Evolutionary conservation across 2,888 invertebrate species (phyloP), one percentile per base, ranked within the genome.

Genomic region (Cheilosia vulpina): DNA sequence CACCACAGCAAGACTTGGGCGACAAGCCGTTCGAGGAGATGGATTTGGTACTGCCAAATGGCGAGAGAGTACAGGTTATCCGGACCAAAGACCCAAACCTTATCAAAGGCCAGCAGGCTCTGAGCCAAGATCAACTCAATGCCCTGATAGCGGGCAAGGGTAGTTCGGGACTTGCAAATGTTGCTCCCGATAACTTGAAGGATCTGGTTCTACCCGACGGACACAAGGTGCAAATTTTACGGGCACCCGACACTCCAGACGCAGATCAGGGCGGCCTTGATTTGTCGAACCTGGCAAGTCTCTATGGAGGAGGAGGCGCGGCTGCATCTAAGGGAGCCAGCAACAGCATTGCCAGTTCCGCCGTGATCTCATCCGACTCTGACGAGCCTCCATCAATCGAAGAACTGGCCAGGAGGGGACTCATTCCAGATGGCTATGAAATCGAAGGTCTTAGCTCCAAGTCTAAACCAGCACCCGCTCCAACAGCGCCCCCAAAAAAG

Each of bases 401-500:
- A 63, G 96, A 97, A 89, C 91, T 97, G 55, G 96, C 97, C 0
- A 96, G 96, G 90, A 90, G 92, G 7, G 96, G 95, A 0, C 95
- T 96, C 0, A 92, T 97, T 78, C 97, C 97, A 1, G 95, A 96
- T 0, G 95, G 97, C 88, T 97, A 95, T 88, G 97, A 97, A 91
- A 93, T 97, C n/a, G 95, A 96, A 89, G 96, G 96, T 69, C 94
- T 95, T 55, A 96, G 96, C 1, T 96, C 96, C 89, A 95, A 95
- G 89, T 92, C 96, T 0, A 96, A 96, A 90, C 93, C 93, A 0
- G 81, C 90, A 1, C 89, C 91, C 7, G 88, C 90, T 0, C 89
- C 91, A 2, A 94, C 94, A 72, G 91, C 94, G 50, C 93, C 95
- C 0, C 94, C 94, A 34, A 93, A 94, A 58, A 97, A 97, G 92